Percentiles rank a stretch among this genome's conserved stretches.
These are phyloP conservation scores for Saguinus imperator DNA, from an alignment of 2,113 vertebrate genomes.

Conservation along the genomic window DNA sequence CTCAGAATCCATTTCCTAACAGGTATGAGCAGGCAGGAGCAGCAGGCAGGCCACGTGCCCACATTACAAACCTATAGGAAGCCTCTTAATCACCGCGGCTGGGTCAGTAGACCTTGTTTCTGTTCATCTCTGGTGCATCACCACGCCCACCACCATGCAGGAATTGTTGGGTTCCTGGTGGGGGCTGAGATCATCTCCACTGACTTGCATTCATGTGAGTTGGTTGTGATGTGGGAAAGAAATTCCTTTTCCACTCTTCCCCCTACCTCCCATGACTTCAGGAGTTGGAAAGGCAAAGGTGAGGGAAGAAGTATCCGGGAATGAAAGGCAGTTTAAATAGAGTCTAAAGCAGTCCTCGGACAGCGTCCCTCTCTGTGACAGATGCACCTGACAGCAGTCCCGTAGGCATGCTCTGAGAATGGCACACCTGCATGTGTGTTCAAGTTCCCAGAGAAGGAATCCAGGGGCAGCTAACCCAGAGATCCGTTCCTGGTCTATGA, in stretches of 20 bases:
- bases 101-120: rapidly evolving
- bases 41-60: not conserved
- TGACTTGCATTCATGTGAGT: not conserved
- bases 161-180: no score
- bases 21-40: not conserved
- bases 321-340: not conserved
- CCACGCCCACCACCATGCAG: not conserved
- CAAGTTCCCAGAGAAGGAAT: no score
- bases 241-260: not conserved
- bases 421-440: no score
- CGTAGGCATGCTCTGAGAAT: no score
- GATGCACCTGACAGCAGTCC: no score
- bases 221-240: not conserved
- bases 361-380: not conserved
- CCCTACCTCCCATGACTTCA: not conserved
- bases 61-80: not conserved
- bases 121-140: not conserved
- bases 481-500: no score
- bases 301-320: not conserved
- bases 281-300: not conserved
- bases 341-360: no score
- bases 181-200: not conserved
- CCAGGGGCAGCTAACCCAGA: no score
- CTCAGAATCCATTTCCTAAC: no score
- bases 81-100: not conserved